Evolutionary conservation across 2,113 vertebrate genomes (phyloP).

Genomic region (Lota lota): DNA sequence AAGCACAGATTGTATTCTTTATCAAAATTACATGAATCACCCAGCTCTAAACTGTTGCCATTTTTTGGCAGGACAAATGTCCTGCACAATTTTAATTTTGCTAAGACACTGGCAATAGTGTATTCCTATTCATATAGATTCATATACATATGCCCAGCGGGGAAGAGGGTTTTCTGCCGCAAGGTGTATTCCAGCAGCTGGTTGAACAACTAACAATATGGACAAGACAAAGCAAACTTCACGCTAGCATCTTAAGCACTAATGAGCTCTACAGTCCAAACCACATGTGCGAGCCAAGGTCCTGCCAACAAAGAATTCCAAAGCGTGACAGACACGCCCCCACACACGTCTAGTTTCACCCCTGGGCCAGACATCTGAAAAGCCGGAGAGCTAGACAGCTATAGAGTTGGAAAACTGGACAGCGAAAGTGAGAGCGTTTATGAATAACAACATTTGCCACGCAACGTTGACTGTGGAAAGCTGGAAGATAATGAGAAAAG

Average conservation of each 20-base stretch:
- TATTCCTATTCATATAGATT: background rate
- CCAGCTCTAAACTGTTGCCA: too few species aligned
- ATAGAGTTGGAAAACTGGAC: background rate
- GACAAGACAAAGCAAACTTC: slow-evolving; percentile 21
- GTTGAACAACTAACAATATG: background rate
- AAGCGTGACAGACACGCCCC: slow-evolving; percentile 16
- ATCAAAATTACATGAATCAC: too few species aligned
- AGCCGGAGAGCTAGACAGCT: background rate
- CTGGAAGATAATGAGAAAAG: background rate
- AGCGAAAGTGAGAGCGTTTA: slow-evolving; percentile 7
- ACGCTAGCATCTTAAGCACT: background rate
- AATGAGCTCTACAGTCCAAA: slow-evolving; percentile 29
- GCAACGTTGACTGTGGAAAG: background rate
- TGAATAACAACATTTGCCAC: background rate
- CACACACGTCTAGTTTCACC: background rate
- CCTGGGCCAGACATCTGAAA: background rate
- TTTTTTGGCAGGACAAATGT: background rate
- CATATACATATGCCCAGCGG: slow-evolving; percentile 1
- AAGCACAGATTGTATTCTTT: too few species aligned
- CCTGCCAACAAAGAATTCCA: slow-evolving; percentile 28
- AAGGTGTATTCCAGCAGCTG: background rate
- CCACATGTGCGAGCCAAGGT: slow-evolving; percentile 16
- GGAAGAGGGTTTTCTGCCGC: background rate
- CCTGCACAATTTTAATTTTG: background rate
- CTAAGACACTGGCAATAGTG: background rate